Evolutionary conservation across 2,888 invertebrate species (phyloP).

Genomic region (Disparrhopalites patrizii): DNA sequence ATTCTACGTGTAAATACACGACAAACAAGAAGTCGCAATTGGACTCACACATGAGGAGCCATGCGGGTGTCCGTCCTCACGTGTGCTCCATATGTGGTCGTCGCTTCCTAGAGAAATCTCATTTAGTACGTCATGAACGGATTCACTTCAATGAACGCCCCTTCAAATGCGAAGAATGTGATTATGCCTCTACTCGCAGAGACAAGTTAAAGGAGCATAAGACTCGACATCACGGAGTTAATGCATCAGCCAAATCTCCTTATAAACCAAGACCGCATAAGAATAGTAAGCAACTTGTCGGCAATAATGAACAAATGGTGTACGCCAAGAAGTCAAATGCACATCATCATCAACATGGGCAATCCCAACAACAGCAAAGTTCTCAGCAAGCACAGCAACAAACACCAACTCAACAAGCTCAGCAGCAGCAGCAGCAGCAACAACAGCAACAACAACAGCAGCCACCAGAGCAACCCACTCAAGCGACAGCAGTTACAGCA

Average conservation of each 20-base stretch:
- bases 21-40: conserved; percentile 64
- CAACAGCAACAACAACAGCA: conserved; percentile 18
- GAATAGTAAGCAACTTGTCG: conserved; percentile 28
- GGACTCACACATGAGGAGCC: conserved; percentile 62
- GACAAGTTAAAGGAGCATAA: conserved; percentile 64
- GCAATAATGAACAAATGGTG: conserved; percentile 30
- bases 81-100: conserved; percentile 60
- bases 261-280: conserved; percentile 53
- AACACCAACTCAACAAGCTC: no score
- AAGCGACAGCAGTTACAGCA: conserved; percentile 15
- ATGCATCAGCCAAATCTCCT: conserved; percentile 55
- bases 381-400: neutral
- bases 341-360: conserved; percentile 18
- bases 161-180: conserved; percentile 54
- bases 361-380: neutral
- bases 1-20: conserved; percentile 61
- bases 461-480: conserved; percentile 23
- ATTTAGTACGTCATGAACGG: conserved; percentile 63
- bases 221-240: conserved; percentile 55
- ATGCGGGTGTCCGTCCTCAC: conserved; percentile 58
- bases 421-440: conserved; percentile 5
- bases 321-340: conserved; percentile 43
- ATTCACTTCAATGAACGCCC: conserved; percentile 64
- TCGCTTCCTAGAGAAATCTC: conserved; percentile 65
- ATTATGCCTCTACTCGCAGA: conserved; percentile 62